Evolutionary conservation across 2,888 invertebrate species (phyloP), one percentile per base, ranked within the genome.

Genomic region (Folsomia manolachei): DNA sequence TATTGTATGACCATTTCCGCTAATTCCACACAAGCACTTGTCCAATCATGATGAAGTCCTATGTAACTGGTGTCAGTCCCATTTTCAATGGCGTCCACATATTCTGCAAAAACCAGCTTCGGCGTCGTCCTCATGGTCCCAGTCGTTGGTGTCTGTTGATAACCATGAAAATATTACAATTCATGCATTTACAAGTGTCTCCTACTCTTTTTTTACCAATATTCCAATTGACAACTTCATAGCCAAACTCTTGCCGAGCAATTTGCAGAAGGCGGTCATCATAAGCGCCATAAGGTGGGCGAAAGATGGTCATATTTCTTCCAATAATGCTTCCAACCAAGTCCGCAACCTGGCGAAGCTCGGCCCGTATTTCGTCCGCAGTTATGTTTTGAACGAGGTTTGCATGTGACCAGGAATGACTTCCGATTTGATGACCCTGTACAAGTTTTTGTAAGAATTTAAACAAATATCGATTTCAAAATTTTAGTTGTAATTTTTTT

Each of bases 351-450:
- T 2, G 2, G 2, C 4, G 7, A 7, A 64, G 39, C 19, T 52
- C 63, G 27, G n/a, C 23, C 4, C 61, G n/a, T n/a, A 60, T 60
- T 19, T 69, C 69, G 51, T 51, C 63, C 4, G 51, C 25, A 11
- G 69, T 63, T 26, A 69, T 27, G 51, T n/a, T 69, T 14, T 23
- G 60, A n/a, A n/a, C n/a, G 19, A 75, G 51, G 27, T 70, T 63
- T 2, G n/a, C 11, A 24, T 75, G 75, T 2, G 64, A 60, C 61
- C 63, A 75, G 23, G 70, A 64, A 62, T 75, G 75, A 26, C 67
- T 70, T 7, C 72, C 72, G 1, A 75, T 70, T 72, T 75, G 72
- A 65, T 75, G 75, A 18, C 75, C 75, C 75, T 74, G 21, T 4
- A 39, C 18, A 19, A 7, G 11, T 18, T 23, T 39, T 21, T 27